Base-by-base conservation (phyloP, 2,113 vertebrate genomes). In the Agapornis roseicollis region DNA sequence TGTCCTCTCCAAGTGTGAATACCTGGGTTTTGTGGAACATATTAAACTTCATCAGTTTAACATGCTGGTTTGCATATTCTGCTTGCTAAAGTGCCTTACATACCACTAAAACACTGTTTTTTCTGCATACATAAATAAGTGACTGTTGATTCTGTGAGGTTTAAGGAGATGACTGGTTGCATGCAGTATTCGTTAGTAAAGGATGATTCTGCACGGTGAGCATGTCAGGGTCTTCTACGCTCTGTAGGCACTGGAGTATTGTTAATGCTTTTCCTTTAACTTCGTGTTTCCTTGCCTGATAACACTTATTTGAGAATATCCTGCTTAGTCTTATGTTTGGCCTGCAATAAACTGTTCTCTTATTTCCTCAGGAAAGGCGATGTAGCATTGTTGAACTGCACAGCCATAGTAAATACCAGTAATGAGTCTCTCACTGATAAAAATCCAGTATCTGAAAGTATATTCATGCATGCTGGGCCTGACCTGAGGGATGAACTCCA, bases 341-440 rank as follows among this genome's bases (percentile, higher is more conserved):
- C 63, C 55, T 56, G 31, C 33, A 61, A n/a, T 83, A 25, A 94
- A 56, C 50, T 42, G 17, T 90, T 82, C 63, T 44, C 63, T 39
- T 91, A 19, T 85, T 97, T 96, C 63, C 79, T 85, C 96, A 99
- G 99, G 98, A 98, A 96, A 44, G 99, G 99, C 18, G 98, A 99
- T 19, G 98, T 99, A 10, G 99, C 99, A 0, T 97, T 99, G 56
- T 78, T 99, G 96, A 99, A 98, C 97, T 99, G 99, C 98, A 99
- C 99, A 2, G 99, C 99, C 76, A 98, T 99, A 24, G 98, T 99
- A 42, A 99, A 99, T 88, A 99, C 99, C 42, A 99, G 98, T 97
- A 99, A 99, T 90, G 99, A 99, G 97, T 98, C 97, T 9, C 98
- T 99, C 25, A 98, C 96, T 0, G 99, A 99, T 97, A 99, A 99